Percentiles rank a stretch among this genome's conserved stretches.
These are phyloP conservation scores for Suillia variegata DNA, from an alignment of 2,888 invertebrate genomes.

Conservation along the genomic window DNA sequence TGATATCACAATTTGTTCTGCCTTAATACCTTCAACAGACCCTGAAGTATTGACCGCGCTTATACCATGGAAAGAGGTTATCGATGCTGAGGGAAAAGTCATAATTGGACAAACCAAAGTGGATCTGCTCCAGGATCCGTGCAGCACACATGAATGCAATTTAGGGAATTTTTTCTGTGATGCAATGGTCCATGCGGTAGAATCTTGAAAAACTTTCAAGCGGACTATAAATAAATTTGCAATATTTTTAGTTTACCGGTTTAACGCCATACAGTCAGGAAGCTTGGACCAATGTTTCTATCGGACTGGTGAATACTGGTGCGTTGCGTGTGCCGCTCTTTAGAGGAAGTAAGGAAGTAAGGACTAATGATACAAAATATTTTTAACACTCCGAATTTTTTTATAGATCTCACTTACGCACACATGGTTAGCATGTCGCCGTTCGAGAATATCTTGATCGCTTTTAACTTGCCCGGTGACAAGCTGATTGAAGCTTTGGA, in stretches of 20 bases:
- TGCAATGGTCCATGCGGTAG: conserved; percentile 71
- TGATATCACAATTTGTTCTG: too few relatives aligned
- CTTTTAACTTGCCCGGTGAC: conserved; percentile 72
- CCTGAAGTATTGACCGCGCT: conserved; percentile 66
- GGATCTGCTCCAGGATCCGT: conserved; percentile 64
- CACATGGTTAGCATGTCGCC: conserved; percentile 74
- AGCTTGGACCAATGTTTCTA: conserved; percentile 72
- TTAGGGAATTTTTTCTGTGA: conserved; percentile 77
- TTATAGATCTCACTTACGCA: conserved; percentile 72
- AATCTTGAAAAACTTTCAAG: too few relatives aligned
- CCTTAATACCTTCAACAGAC: too few relatives aligned
- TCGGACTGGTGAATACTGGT: conserved; percentile 72
- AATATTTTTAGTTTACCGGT: conserved; percentile 42
- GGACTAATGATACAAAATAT: too few relatives aligned
- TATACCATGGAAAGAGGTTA: conserved; percentile 65
- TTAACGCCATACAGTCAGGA: conserved; percentile 51
- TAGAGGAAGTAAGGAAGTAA: conserved; percentile 67
- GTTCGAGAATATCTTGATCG: conserved; percentile 76
- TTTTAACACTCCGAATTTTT: too few relatives aligned
- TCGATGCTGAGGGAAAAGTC: conserved; percentile 65
- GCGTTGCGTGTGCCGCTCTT: conserved; percentile 72
- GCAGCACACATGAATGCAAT: conserved; percentile 71
- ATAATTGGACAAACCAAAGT: conserved; percentile 69
- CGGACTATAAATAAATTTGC: too few relatives aligned
- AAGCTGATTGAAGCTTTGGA: conserved; percentile 70